Percentiles rank a stretch among this genome's conserved stretches.
Evolutionary conservation across 23 tunicate species (phyloP).

Genomic region (Oikopleura albicans): DNA sequence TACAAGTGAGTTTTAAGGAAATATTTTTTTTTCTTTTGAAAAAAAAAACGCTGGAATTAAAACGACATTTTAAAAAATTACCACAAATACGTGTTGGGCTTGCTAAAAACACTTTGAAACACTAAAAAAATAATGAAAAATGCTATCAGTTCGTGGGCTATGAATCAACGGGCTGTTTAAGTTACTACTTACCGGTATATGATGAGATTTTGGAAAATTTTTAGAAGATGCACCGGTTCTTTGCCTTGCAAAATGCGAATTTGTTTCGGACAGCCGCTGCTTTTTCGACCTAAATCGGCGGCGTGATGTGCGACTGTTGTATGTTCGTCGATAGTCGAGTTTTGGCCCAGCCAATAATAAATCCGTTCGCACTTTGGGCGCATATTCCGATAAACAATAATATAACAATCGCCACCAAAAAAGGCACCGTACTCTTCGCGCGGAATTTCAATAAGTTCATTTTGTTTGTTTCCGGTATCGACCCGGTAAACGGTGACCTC

Average conservation of each 20-base stretch:
- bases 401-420: conserved; percentile 98
- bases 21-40: too few relatives aligned
- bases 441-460: not conserved
- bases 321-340: conserved; percentile 12
- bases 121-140: too few relatives aligned
- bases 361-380: not conserved
- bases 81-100: too few relatives aligned
- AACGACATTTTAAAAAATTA: too few relatives aligned
- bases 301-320: conserved; percentile 72
- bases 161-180: too few relatives aligned
- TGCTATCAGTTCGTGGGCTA: too few relatives aligned
- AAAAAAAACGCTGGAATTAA: not conserved
- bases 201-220: conserved; percentile 47
- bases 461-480: not conserved
- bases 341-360: not conserved
- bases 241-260: conserved; percentile 62
- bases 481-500: not conserved
- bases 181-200: conserved; percentile 20
- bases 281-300: conserved; percentile 61
- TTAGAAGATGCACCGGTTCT: conserved; percentile 71
- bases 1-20: too few relatives aligned
- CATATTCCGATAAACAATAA: conserved; percentile 41
- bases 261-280: conserved; percentile 67
- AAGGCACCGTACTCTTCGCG: conserved; percentile 39
- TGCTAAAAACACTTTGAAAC: too few relatives aligned